phyloP scores from a whole-genome alignment of 2,113 vertebrate species.

The Enhydra lutris region DNA sequence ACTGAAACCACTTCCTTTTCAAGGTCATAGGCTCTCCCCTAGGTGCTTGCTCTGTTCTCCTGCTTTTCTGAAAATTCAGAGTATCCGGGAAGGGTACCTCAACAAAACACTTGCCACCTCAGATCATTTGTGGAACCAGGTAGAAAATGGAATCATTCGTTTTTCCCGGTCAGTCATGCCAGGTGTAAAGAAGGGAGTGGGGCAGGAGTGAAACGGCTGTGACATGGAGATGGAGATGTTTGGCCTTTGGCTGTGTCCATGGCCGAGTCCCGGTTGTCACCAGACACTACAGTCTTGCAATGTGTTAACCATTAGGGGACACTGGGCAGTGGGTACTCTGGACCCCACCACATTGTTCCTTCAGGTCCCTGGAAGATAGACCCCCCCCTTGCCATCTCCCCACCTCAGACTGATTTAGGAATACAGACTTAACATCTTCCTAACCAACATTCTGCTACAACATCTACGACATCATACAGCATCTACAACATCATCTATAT shows the following conservation, averaged over 20 bases:
- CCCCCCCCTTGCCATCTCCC: not conserved
- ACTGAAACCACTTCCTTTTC: not conserved
- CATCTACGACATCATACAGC: too few species aligned
- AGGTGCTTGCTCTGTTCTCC: not conserved
- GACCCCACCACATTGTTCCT: not conserved
- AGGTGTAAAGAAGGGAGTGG: fast-evolving
- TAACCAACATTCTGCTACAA: not conserved
- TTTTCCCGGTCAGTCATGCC: not conserved
- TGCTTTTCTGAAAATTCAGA: not conserved
- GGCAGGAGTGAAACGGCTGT: fast-evolving
- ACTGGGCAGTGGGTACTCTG: fast-evolving
- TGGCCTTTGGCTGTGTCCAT: fast-evolving
- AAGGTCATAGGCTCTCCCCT: not conserved
- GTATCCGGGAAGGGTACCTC: not conserved
- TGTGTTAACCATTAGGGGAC: too few species aligned
- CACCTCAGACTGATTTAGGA: not conserved
- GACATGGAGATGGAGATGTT: fast-evolving
- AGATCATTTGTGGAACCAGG: not conserved
- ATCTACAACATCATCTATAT: too few species aligned
- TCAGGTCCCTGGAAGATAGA: fast-evolving
- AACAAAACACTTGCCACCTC: not conserved
- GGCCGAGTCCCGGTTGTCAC: fast-evolving
- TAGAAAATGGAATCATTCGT: not conserved
- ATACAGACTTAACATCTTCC: not conserved
- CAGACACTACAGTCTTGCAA: fast-evolving